Base-by-base conservation (phyloP, 2,888 invertebrate species). In the Eurytoma californica region DNA sequence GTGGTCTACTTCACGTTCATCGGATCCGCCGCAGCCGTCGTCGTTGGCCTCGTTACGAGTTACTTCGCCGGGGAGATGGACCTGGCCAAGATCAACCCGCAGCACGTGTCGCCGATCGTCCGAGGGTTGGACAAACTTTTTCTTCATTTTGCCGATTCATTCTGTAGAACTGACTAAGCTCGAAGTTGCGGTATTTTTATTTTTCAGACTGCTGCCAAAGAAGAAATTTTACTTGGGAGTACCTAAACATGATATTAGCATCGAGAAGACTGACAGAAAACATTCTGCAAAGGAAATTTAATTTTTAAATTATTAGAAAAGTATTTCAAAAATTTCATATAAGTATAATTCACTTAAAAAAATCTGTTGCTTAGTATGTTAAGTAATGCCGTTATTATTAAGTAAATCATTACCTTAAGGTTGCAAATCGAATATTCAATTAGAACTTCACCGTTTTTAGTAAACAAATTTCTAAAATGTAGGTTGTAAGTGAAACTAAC, bases 1-100 rank as follows among this genome's bases (percentile, higher is more conserved):
- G 94, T 94, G 88, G 93, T 94, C 77, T 94, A 94, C 90, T 94
- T 94, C 85, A 92, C 93, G 0, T 91, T 93, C 13, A 92, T 94
- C 13, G 94, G 94, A 0, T 92, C 92, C 0, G 84, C 92, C 0
- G 91, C 93, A 0, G 30, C 55, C 3, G 92, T 93, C 0, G 89
- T 94, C 0, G 86, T 93, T 3, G 92, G 94, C 7, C 94, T 94
- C 0, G 88, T 93, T 4, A 89, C 93, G 16, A 94, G 94, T 85
- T 92, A 93, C 82, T 84, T 93, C 49, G 93, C 93, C 0, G 92
- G 92, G 0, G 91, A 91, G 75, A 91, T 92, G 16, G 91, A 92
- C 0, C 4, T 66, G 14, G 90, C 91, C 49, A 91, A 92, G 16
- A 90, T 94, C 82, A 92, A 93, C 86, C 93, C 93, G 5, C 92